These are phyloP conservation scores for Masticophis lateralis DNA, from an alignment of 2,797 vertebrate genomes.

Conservation along the genomic window DNA sequence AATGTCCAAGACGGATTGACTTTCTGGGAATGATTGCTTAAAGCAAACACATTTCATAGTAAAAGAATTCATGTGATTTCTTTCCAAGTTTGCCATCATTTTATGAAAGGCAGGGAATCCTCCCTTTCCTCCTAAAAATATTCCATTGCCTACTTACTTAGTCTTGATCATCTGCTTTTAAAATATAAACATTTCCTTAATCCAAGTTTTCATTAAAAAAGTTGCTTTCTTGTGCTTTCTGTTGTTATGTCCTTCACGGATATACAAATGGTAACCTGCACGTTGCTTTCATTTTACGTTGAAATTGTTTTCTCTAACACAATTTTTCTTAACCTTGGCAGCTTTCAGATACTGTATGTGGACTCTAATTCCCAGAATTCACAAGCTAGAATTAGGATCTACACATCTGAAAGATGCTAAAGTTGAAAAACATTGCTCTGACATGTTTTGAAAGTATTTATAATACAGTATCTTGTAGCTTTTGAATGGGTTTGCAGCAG, in stretches of 20 bases:
- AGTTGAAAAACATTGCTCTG: background rate
- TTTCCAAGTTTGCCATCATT: background rate
- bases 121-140: background rate
- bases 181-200: background rate
- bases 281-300: background rate
- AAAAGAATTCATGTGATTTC: background rate
- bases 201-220: background rate
- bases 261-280: background rate
- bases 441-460: background rate
- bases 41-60: background rate
- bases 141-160: background rate
- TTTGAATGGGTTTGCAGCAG: background rate
- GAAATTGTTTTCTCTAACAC: background rate
- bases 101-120: background rate
- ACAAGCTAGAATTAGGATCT: background rate
- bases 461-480: background rate
- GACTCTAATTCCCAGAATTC: background rate
- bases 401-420: background rate
- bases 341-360: background rate
- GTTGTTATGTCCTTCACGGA: background rate
- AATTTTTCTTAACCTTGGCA: background rate
- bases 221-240: background rate
- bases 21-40: accelerated
- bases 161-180: background rate
- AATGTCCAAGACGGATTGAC: accelerated